Evolutionary conservation across 2,888 invertebrate species (phyloP).

Genomic region (Heliconius sara): DNA sequence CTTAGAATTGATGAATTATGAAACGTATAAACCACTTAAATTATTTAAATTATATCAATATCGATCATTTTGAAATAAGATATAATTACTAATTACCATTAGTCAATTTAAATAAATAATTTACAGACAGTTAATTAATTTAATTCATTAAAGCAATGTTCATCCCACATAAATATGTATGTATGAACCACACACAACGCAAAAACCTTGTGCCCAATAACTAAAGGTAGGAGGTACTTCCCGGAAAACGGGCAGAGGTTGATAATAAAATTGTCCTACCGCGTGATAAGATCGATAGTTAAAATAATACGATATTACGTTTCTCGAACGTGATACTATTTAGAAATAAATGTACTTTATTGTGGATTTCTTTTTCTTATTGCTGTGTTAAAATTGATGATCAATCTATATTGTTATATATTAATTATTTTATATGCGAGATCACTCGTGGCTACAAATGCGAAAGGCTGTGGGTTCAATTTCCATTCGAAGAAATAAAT

Average conservation of each 20-base stretch:
- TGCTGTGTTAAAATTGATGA: neutral
- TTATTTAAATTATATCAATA: too few relatives aligned
- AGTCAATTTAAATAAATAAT: neutral
- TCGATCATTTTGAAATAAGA: too few relatives aligned
- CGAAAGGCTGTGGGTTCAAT: too few relatives aligned
- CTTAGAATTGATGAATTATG: too few relatives aligned
- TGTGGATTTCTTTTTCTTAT: too few relatives aligned
- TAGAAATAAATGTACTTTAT: neutral
- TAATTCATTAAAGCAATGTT: neutral
- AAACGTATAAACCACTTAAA: too few relatives aligned
- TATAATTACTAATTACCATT: neutral
- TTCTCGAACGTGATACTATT: conserved; percentile 16
- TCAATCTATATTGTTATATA: neutral
- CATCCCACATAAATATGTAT: neutral
- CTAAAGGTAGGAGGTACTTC: conserved; percentile 29
- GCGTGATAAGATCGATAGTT: conserved; percentile 39
- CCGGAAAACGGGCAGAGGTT: conserved; percentile 34
- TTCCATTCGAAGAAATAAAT: too few relatives aligned
- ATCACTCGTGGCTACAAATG: too few relatives aligned
- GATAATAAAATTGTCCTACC: conserved; percentile 40
- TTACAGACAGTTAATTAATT: too few relatives aligned
- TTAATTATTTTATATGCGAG: too few relatives aligned
- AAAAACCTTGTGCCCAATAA: conserved; percentile 29
- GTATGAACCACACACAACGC: neutral
- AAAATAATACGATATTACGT: conserved; percentile 32